These are phyloP conservation scores for Enoplolaimus lenunculus DNA, from an alignment of 2,888 invertebrate genomes.

Conservation along the genomic window DNA sequence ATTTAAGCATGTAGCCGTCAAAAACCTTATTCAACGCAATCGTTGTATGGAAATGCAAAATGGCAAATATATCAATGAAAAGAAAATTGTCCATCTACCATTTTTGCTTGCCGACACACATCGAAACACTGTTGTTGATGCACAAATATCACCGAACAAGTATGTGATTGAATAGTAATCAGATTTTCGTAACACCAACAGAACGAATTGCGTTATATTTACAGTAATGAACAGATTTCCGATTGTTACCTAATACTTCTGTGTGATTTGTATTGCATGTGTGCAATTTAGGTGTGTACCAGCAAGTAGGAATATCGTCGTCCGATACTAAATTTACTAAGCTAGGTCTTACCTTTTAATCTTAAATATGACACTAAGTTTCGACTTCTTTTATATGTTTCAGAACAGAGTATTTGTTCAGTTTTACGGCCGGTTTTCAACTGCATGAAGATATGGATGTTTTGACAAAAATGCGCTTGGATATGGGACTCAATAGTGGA, in stretches of 20 bases:
- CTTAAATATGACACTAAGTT: no score
- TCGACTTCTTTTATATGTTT: no score
- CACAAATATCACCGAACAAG: not conserved
- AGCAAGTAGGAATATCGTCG: no score
- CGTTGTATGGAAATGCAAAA: conserved; percentile 48
- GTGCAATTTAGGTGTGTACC: no score
- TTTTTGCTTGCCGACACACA: conserved; percentile 1
- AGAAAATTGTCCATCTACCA: not conserved
- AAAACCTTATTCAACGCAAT: conserved; percentile 86
- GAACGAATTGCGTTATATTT: no score
- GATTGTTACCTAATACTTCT: no score
- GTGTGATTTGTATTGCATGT: no score
- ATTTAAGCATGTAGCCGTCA: conserved; percentile 79
- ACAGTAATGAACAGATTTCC: no score
- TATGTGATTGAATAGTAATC: not conserved
- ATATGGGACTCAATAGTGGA: not conserved
- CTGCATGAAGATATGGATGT: not conserved
- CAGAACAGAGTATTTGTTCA: not conserved
- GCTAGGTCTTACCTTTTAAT: no score
- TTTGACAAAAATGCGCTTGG: not conserved
- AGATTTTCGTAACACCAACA: no score
- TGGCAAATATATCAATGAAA: conserved; percentile 51
- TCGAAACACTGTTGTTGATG: not conserved
- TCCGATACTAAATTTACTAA: no score
- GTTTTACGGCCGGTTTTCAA: not conserved